These are phyloP conservation scores for Sphaeramia orbicularis DNA, from an alignment of 2,797 vertebrate species.

Conservation along the genomic window DNA sequence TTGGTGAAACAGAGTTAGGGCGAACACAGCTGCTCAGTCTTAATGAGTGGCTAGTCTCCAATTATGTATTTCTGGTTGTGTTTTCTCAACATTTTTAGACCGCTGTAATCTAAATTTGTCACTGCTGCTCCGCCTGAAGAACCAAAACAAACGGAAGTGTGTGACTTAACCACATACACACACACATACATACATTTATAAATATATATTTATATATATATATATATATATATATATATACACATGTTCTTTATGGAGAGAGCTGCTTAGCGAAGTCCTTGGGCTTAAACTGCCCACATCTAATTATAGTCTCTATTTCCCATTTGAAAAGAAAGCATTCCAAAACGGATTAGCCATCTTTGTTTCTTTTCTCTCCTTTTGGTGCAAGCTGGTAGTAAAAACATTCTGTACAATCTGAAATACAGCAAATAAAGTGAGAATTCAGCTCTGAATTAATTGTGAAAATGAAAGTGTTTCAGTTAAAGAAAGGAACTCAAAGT, in stretches of 20 bases:
- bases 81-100: constrained; percentile 53
- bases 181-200: constrained; percentile 21
- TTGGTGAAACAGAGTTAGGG: constrained; percentile 33
- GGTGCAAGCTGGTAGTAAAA: constrained; percentile 25
- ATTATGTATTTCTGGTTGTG: constrained; percentile 64
- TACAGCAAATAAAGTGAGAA: not conserved
- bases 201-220: constrained; percentile 11
- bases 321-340: constrained; percentile 65
- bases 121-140: constrained; percentile 52
- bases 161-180: constrained; percentile 51
- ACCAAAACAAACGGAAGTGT: constrained; percentile 76
- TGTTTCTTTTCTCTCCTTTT: constrained; percentile 47
- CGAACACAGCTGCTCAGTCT: constrained; percentile 33
- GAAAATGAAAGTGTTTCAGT: constrained; percentile 40
- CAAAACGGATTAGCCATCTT: constrained; percentile 66
- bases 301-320: constrained; percentile 72
- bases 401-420: constrained; percentile 6
- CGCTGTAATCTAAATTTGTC: constrained; percentile 68
- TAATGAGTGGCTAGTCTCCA: constrained; percentile 64
- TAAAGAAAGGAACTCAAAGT: constrained; percentile 23
- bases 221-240: constrained; percentile 14
- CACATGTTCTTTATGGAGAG: constrained; percentile 46
- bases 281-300: constrained; percentile 49
- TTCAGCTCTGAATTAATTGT: constrained; percentile 2
- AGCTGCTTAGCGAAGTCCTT: constrained; percentile 52